Conservation (phyloP, 2,113 vertebrate species). For the Colius striatus region DNA sequence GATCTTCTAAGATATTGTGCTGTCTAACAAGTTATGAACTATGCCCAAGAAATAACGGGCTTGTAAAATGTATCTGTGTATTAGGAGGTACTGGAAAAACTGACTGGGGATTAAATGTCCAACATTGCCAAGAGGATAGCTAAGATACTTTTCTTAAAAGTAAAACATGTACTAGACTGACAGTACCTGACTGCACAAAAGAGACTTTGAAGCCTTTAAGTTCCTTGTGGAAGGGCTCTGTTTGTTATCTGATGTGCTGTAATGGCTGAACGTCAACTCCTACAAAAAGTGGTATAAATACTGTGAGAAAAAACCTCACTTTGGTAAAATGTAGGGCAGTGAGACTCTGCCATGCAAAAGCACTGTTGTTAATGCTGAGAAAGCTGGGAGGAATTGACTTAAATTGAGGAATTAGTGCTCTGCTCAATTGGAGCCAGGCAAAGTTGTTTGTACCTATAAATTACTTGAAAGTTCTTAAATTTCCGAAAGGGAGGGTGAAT, state of each 20-base stretch:
- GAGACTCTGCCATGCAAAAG: neutral
- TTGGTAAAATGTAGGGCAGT: conserved; percentile 2
- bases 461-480: neutral
- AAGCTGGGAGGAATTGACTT: neutral
- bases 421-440: neutral
- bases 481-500: neutral
- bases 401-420: neutral
- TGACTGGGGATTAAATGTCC: neutral
- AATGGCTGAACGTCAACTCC: neutral
- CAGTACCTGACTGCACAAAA: neutral
- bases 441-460: neutral
- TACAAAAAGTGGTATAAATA: neutral
- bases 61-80: neutral
- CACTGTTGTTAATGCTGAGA: neutral
- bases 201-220: neutral
- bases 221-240: neutral
- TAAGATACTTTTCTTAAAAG: neutral
- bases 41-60: neutral
- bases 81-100: neutral
- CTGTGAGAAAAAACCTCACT: neutral
- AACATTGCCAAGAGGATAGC: neutral
- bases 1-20: neutral
- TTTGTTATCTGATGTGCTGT: neutral
- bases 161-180: neutral
- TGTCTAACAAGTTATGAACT: neutral